phyloP scores from a whole-genome alignment of 2,888 invertebrate genomes.

The Drosophila affinis region DNA sequence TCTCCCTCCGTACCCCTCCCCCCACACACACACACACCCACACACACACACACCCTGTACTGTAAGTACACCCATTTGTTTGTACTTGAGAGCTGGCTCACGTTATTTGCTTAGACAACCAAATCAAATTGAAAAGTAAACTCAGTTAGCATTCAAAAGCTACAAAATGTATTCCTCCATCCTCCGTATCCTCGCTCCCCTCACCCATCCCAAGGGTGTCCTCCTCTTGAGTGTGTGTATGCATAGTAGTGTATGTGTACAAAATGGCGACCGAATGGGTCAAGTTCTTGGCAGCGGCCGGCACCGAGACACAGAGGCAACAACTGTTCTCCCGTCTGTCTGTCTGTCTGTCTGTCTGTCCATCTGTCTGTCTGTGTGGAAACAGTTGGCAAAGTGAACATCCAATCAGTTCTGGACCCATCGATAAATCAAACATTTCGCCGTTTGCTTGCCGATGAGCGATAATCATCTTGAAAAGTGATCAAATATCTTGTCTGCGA shows the following conservation, averaged over 20 bases:
- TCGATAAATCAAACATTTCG: conserved; percentile 8
- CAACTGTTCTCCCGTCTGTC: background rate
- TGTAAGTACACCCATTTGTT: conserved; percentile 65
- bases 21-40: background rate
- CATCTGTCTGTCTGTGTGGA: background rate
- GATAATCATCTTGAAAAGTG: background rate
- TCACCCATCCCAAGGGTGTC: conserved; percentile 7
- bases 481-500: background rate
- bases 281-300: conserved; percentile 22
- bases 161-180: conserved; percentile 45
- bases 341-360: background rate
- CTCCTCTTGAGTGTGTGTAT: background rate
- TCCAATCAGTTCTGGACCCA: background rate
- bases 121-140: conserved; percentile 77
- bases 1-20: background rate
- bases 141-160: conserved; percentile 56
- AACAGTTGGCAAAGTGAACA: conserved; percentile 27
- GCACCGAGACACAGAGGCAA: background rate
- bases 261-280: conserved; percentile 35
- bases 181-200: background rate
- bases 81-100: conserved; percentile 57
- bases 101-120: conserved; percentile 68
- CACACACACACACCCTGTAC: background rate
- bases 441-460: background rate
- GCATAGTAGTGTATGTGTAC: background rate